Base-by-base conservation (phyloP, 2,113 vertebrate genomes). In the Pipa parva region DNA sequence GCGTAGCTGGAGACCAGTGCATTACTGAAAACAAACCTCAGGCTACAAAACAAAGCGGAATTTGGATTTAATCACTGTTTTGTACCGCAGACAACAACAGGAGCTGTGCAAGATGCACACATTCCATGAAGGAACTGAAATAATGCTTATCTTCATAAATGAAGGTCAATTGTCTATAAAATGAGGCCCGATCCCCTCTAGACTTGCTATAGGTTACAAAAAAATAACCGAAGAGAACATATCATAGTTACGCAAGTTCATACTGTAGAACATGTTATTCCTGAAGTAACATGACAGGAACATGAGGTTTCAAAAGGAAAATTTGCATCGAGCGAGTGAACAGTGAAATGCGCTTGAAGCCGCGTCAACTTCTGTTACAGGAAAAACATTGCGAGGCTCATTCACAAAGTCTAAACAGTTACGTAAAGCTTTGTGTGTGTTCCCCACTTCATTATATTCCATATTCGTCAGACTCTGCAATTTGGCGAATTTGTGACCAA, bases 21-120 rank as follows among this genome's bases (percentile, higher is more conserved):
- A 61, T 63, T 56, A 45, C 18, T 24, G 25, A 22, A 33, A 37
- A 63, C 63, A 72, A 24, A 33, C 42, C 49, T n/a, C 29, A 52
- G 57, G 58, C 52, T 72, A 21, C 26, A 70, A 68, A 73, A 20
- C 28, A 67, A 18, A 9, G 33, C 57, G 5, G 28, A 5, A 31
- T 42, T 56, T 69, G 65, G 60, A 69, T 69, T 60, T 60, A 69
- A 69, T 69, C 65, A 60, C 24, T 25, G 59, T 69, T 59, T 52
- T 69, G 48, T 26, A 52, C 65, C 57, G 29, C 59, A 52, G 45
- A 69, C 46, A 69, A 39, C 57, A 60, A 48, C 49, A n/a, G 65
- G 46, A 59, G 64, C 21, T 6, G 27, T 22, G 22, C 21, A 39
- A 37, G 64, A 60, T 28, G 17, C 27, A n/a, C 39, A n/a, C 33